phyloP scores from a whole-genome alignment of 2,113 vertebrate genomes.

The Struthidea cinerea region DNA sequence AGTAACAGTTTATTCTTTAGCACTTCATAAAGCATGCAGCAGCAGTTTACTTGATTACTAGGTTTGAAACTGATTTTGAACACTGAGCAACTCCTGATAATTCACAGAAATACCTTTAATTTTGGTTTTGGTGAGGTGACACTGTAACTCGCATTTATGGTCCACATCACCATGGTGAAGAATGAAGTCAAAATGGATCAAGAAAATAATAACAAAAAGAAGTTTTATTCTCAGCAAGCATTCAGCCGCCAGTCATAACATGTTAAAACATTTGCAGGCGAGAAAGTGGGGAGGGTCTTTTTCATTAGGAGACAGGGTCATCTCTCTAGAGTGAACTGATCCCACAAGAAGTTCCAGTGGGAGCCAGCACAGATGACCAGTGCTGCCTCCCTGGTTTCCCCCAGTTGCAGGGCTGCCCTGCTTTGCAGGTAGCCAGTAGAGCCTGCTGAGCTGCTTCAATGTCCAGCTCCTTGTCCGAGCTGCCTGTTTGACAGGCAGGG shows the following conservation, averaged over 20 bases:
- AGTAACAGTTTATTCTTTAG: neutral
- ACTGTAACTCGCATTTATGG: neutral
- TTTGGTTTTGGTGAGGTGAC: neutral
- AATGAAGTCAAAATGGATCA: neutral
- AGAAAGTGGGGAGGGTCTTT: neutral
- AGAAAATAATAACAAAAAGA: neutral
- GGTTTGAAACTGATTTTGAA: neutral
- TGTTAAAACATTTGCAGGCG: neutral
- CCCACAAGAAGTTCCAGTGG: neutral
- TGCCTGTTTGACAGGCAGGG: neutral
- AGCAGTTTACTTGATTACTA: neutral
- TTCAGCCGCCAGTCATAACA: neutral
- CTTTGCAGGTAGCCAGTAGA: no score
- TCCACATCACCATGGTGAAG: neutral
- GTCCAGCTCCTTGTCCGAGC: neutral
- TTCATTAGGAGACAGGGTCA: neutral
- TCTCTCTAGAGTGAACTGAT: neutral
- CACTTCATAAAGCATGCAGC: neutral
- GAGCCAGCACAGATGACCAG: neutral
- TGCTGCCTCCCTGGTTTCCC: neutral
- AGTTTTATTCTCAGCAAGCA: neutral
- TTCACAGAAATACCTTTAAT: neutral
- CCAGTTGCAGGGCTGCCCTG: rapidly evolving
- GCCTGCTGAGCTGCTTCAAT: neutral
- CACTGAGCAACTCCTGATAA: neutral